A percentile compares a stretch with the other conserved stretches of the same genome.
These are phyloP conservation scores for Gymnocephalus cernua DNA, from an alignment of 2,113 vertebrate genomes.

Conservation along the genomic window DNA sequence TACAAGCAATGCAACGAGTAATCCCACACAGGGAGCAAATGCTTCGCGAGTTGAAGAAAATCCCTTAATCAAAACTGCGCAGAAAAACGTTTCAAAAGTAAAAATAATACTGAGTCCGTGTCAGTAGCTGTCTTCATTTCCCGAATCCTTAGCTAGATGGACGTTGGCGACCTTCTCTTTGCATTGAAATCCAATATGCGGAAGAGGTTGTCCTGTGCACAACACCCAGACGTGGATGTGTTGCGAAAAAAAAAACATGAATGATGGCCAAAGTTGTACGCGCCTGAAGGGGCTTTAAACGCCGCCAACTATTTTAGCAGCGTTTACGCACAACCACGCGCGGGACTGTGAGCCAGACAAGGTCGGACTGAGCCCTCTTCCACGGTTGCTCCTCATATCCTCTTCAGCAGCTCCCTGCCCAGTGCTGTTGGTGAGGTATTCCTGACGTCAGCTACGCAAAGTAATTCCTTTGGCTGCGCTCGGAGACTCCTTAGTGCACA, in stretches of 20 bases:
- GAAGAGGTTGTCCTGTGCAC: constrained; percentile 77
- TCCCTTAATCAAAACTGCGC: constrained; percentile 24
- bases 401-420: constrained; percentile 60
- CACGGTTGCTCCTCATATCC: constrained; percentile 63
- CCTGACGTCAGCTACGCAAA: constrained; percentile 74
- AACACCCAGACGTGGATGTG: constrained; percentile 52
- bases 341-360: constrained; percentile 67
- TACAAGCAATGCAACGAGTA: constrained; percentile 23
- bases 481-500: constrained; percentile 46
- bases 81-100: constrained; percentile 42
- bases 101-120: constrained; percentile 31
- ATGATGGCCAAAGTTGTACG: constrained; percentile 61
- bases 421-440: constrained; percentile 63
- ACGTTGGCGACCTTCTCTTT: constrained; percentile 67
- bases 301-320: constrained; percentile 61
- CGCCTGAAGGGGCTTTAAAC: constrained; percentile 35
- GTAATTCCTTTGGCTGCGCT: constrained; percentile 65
- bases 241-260: constrained; percentile 55
- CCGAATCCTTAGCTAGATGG: constrained; percentile 66
- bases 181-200: constrained; percentile 80
- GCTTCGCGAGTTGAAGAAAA: constrained; percentile 27
- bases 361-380: constrained; percentile 72
- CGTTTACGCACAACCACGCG: constrained; percentile 59
- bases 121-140: constrained; percentile 58
- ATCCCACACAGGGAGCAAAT: constrained; percentile 31